Evolutionary conservation across 2,888 invertebrate species (phyloP).

Genomic region (Torymus texanus): DNA sequence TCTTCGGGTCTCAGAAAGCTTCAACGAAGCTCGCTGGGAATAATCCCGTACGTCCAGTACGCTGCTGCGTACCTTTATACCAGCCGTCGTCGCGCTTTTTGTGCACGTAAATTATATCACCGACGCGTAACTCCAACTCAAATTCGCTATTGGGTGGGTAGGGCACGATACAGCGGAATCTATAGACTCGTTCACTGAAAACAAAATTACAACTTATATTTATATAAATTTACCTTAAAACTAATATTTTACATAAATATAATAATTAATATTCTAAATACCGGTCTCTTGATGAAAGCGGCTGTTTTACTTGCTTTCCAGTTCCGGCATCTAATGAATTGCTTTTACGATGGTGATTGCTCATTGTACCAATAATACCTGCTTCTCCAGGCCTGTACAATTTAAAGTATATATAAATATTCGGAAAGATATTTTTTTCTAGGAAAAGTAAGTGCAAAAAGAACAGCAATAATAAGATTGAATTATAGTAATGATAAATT

Average conservation of each 20-base stretch:
- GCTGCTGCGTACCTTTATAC: constrained; percentile 94
- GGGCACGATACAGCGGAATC: constrained; percentile 94
- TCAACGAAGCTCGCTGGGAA: constrained; percentile 97
- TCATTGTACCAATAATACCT: constrained; percentile 64
- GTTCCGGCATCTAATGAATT: constrained; percentile 87
- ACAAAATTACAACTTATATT: constrained; percentile 8
- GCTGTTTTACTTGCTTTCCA: constrained; percentile 75
- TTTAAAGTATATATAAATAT: too few species aligned
- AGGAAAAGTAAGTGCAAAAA: too few species aligned
- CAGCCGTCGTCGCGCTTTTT: constrained; percentile 96
- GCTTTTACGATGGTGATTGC: constrained; percentile 84
- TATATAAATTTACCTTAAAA: not conserved
- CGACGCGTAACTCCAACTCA: constrained; percentile 91
- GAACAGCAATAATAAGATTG: too few species aligned
- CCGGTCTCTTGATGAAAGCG: constrained; percentile 76
- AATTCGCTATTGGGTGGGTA: constrained; percentile 96
- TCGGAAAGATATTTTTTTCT: too few species aligned
- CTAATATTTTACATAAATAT: not conserved
- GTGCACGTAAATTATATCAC: constrained; percentile 93
- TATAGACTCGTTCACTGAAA: constrained; percentile 73
- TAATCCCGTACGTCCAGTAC: constrained; percentile 93
- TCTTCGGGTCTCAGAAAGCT: constrained; percentile 77
- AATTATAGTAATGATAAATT: too few species aligned
- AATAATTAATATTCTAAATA: constrained; percentile 31
- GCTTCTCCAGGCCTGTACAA: constrained; percentile 68